A percentile compares a stretch with the other conserved stretches of the same genome.
phyloP scores from a whole-genome alignment of 2,113 vertebrate genomes.

The Sus scrofa region T2T-Sscrofa CM000830.6:110920501-110921000 shows the following conservation, averaged over 20 bases:
- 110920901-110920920: slow-evolving; percentile 50
- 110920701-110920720: neutral
- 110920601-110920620: neutral
- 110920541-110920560: neutral
- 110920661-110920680: neutral
- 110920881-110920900: slow-evolving; percentile 82
- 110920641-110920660: slow-evolving; percentile 1
- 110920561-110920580: neutral
- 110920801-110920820: slow-evolving; percentile 70
- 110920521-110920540: neutral
- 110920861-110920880: slow-evolving; percentile 74
- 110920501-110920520: neutral
- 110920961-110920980: slow-evolving; percentile 78
- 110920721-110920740: slow-evolving; percentile 16
- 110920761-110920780: neutral
- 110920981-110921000: slow-evolving; percentile 64
- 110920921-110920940: slow-evolving; percentile 74
- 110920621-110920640: neutral
- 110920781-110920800: slow-evolving; percentile 63
- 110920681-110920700: neutral
- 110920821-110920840: slow-evolving; percentile 76
- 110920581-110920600: neutral
- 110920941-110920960: slow-evolving; percentile 66
- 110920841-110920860: slow-evolving; percentile 75
- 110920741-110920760: slow-evolving; percentile 44